Percentiles rank a stretch among this genome's conserved stretches.
Evolutionary conservation across 2,888 invertebrate species (phyloP).

Genomic region (Erebia epiphron): DNA sequence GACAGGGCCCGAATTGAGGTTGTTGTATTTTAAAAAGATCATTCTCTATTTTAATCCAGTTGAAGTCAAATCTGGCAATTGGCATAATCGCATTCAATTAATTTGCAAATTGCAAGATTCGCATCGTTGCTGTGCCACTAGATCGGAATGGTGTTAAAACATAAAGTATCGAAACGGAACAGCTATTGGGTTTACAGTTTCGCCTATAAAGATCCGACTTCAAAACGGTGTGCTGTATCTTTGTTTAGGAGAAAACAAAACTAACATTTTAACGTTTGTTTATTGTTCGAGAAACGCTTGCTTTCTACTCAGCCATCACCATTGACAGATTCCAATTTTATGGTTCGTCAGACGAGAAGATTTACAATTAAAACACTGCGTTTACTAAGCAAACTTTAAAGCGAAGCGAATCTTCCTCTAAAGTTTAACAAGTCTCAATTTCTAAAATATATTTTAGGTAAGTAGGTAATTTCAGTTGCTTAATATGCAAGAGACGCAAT

Average conservation of each 20-base stretch:
- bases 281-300: constrained; percentile 1
- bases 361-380: neutral
- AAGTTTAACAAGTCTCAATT: too few species aligned
- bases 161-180: neutral
- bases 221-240: neutral
- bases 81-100: too few species aligned
- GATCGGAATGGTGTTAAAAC: neutral
- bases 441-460: too few species aligned
- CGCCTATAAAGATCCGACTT: neutral
- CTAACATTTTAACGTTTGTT: constrained; percentile 13
- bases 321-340: neutral
- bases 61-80: too few species aligned
- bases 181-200: neutral
- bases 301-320: neutral
- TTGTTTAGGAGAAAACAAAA: neutral
- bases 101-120: too few species aligned
- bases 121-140: too few species aligned
- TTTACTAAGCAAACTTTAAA: neutral
- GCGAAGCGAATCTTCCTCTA: neutral
- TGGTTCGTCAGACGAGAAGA: neutral
- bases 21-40: too few species aligned
- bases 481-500: too few species aligned
- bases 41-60: too few species aligned
- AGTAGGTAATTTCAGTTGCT: too few species aligned
- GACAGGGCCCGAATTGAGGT: too few species aligned